Base-by-base conservation (phyloP, 2,113 vertebrate species). In the Oncorhynchus gorbuscha region DNA sequence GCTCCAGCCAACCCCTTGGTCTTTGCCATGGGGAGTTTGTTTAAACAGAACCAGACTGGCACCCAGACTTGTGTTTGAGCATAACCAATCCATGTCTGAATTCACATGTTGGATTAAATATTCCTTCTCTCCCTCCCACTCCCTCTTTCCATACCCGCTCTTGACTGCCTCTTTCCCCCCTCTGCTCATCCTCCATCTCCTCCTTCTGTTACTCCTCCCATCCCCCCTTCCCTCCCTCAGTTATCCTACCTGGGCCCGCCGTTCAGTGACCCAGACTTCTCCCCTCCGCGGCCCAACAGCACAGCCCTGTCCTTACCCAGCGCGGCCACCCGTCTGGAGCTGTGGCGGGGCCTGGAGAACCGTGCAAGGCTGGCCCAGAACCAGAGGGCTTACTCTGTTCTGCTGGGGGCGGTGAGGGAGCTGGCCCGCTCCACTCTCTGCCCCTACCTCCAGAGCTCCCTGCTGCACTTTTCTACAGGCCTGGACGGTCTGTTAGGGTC, bases 231-330 rank as follows among this genome's bases (percentile, higher is more conserved):
- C 86, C 61, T 78, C 79, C 81, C 79, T 79, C 88, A 98, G 97
- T 91, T 98, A 86, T 96, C 96, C 77, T 99, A 98, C 90, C 93
- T 98, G 8, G 97, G 97, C 0, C 96, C 97, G 9, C 97, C 97
- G 1, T 99, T 99, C 93, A 97, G 97, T 16, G 96, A 97, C 69
- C 97, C 97, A 2, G 96, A 97, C 90, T 98, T 99, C 91, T 97
- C 96, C 66, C 97, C 96, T 0, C 96, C 97, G 0, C 92, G 97
- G 12, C 92, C 96, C 82, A 95, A 95, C 0, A 95, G 94, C 0
- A 94, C 94, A 0, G 95, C 97, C 76, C 85, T 94, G 69, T 91
- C 94, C 18, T 93, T 98, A 79, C 97, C 97, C 73, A 97, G 95
- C 18, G 97, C 97, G 30, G 97, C 97, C 1, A 97, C 97, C 72